Evolutionary conservation across 2,888 invertebrate genomes (phyloP).

Genomic region (Pycnomerus fuliginosus): DNA sequence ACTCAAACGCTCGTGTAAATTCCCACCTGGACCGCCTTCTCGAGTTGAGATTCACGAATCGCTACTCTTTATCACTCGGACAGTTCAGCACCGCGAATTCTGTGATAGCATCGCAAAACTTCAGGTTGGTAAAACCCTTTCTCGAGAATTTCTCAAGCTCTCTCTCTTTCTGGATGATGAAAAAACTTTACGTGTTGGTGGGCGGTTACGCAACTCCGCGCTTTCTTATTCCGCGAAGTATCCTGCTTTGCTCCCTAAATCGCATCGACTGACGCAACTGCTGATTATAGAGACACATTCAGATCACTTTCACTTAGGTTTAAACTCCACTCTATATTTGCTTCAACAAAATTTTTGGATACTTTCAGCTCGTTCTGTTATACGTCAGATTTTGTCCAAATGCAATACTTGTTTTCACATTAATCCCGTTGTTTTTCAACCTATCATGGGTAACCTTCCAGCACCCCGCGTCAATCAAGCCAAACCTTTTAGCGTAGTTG

Average conservation of each 20-base stretch:
- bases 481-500: slow-evolving; percentile 25
- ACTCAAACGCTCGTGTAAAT: too few species aligned
- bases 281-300: slow-evolving; percentile 22
- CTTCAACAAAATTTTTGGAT: slow-evolving; percentile 31
- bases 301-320: slow-evolving; percentile 24
- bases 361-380: slow-evolving; percentile 21
- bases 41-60: too few species aligned
- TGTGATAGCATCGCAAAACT: too few species aligned
- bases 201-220: too few species aligned
- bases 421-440: slow-evolving; percentile 13
- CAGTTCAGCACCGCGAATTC: too few species aligned
- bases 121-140: too few species aligned
- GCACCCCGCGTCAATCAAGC: slow-evolving; percentile 10
- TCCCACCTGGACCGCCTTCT: too few species aligned
- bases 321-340: slow-evolving; percentile 20
- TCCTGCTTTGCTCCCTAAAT: slow-evolving; percentile 21
- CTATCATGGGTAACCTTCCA: slow-evolving; percentile 26
- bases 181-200: too few species aligned
- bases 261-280: slow-evolving; percentile 23
- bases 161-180: too few species aligned
- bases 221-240: slow-evolving; percentile 8
- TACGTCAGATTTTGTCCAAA: slow-evolving; percentile 19
- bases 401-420: slow-evolving; percentile 25
- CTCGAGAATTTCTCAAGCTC: too few species aligned
- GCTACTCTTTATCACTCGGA: too few species aligned